Percentiles rank a stretch among this genome's conserved stretches.
These are phyloP conservation scores for Vulpes lagopus DNA, from an alignment of 2,113 vertebrate genomes.

Conservation along the genomic window DNA sequence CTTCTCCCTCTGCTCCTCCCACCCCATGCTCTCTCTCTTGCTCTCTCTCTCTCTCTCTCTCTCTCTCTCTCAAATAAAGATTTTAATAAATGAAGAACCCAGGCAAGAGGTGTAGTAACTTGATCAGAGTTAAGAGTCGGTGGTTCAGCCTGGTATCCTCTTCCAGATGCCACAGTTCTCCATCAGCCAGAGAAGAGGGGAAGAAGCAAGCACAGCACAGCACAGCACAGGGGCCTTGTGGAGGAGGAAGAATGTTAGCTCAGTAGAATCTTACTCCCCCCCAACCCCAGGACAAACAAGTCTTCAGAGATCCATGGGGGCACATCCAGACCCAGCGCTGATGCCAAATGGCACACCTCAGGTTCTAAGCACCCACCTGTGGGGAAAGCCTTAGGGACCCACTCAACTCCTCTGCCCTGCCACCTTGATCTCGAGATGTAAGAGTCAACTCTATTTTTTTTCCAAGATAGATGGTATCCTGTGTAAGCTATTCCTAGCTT, in stretches of 20 bases:
- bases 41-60: no score
- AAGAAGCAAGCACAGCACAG: neutral
- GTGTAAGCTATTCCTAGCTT: slow-evolving; percentile 61
- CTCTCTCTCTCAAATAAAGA: no score
- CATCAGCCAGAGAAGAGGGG: neutral
- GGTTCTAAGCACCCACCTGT: neutral
- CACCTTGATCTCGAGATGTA: neutral
- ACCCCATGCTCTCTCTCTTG: no score
- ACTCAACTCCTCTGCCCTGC: neutral
- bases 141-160: neutral
- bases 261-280: neutral
- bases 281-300: neutral
- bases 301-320: neutral
- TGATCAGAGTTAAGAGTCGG: neutral
- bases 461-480: slow-evolving; percentile 67
- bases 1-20: no score
- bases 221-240: neutral
- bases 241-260: neutral
- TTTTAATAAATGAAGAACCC: neutral
- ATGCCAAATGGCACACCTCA: neutral
- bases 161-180: neutral
- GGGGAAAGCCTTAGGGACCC: neutral
- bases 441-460: neutral
- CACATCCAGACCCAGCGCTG: neutral
- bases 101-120: neutral